Conservation (phyloP, 2,113 vertebrate species). For the Rhinogobius similis region DNA sequence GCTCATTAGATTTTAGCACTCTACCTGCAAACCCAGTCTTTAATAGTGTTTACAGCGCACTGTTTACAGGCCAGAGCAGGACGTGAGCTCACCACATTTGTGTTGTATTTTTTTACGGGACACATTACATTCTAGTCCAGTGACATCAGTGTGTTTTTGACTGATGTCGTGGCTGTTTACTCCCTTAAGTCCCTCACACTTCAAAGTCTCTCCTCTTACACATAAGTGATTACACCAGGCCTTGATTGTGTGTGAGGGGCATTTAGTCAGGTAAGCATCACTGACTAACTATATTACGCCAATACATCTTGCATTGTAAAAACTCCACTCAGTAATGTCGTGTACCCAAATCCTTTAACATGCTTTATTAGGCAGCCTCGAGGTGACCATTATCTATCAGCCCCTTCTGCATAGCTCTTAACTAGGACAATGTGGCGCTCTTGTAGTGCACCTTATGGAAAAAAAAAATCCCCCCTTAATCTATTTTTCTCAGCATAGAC, state of each 20-base stretch:
- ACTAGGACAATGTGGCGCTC: slow-evolving; percentile 82
- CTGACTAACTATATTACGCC: slow-evolving; percentile 97
- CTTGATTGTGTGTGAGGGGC: slow-evolving; percentile 88
- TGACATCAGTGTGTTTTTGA: slow-evolving; percentile 63
- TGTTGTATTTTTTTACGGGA: slow-evolving; percentile 17
- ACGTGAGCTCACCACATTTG: slow-evolving; percentile 48
- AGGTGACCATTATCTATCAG: slow-evolving; percentile 96
- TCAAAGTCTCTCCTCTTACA: slow-evolving; percentile 56
- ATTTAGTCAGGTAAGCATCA: slow-evolving; percentile 99
- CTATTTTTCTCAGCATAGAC: slow-evolving; percentile 84
- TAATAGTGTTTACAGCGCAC: slow-evolving; percentile 13
- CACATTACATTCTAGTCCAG: slow-evolving; percentile 45
- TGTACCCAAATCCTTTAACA: slow-evolving; percentile 91
- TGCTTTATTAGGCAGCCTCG: slow-evolving; percentile 99
- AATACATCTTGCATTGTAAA: slow-evolving; percentile 99
- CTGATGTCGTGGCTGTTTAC: slow-evolving; percentile 58
- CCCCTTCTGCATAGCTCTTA: slow-evolving; percentile 86
- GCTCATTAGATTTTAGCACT: slow-evolving; percentile 7
- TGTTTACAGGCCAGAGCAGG: slow-evolving; percentile 37
- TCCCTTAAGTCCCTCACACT: slow-evolving; percentile 54
- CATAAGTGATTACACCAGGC: slow-evolving; percentile 88
- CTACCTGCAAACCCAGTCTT: background rate
- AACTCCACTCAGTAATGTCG: slow-evolving; percentile 95
- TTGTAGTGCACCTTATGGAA: slow-evolving; percentile 78
- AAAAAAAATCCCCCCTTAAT: slow-evolving; percentile 80